Percentiles rank a stretch among this genome's conserved stretches.
Evolutionary conservation across 2,888 invertebrate genomes (phyloP).

Genomic region (Leptogaster cylindrica): DNA sequence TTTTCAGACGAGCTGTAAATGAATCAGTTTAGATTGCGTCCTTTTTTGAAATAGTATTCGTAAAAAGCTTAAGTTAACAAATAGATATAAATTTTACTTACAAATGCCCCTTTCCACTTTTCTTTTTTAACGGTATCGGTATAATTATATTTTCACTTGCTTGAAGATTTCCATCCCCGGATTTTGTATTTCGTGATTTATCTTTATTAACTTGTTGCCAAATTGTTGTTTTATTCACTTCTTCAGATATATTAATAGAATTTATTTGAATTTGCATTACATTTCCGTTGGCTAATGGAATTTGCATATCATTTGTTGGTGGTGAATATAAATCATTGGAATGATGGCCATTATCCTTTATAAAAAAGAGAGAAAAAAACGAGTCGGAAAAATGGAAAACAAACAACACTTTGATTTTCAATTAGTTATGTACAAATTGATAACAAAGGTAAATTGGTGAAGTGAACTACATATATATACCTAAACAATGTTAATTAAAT

Average conservation of each 20-base stretch:
- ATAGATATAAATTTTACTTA: constrained; percentile 53
- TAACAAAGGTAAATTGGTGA: no score
- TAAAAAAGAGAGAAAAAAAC: constrained; percentile 31
- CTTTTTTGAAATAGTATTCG: no score
- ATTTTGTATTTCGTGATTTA: constrained; percentile 44
- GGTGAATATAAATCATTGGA: constrained; percentile 61
- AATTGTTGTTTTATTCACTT: constrained; percentile 89
- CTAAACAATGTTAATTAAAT: no score
- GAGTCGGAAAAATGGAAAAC: constrained; percentile 26
- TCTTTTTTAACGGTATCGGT: constrained; percentile 59
- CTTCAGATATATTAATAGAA: constrained; percentile 90
- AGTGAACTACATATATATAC: no score
- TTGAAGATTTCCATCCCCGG: constrained; percentile 51
- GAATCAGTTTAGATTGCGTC: no score
- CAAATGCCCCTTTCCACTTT: constrained; percentile 57
- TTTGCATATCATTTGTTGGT: constrained; percentile 68
- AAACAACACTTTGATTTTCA: background rate
- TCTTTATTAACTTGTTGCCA: constrained; percentile 90
- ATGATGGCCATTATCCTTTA: constrained; percentile 52
- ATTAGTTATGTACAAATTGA: background rate
- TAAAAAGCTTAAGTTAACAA: no score
- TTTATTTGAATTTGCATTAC: constrained; percentile 87
- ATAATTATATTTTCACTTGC: constrained; percentile 52
- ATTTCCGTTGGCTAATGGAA: constrained; percentile 86
- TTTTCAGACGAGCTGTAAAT: constrained; percentile 45